A percentile compares a stretch with the other conserved stretches of the same genome.
These are phyloP conservation scores for Machimus rusticus DNA, from an alignment of 2,888 invertebrate genomes.

Conservation along the genomic window DNA sequence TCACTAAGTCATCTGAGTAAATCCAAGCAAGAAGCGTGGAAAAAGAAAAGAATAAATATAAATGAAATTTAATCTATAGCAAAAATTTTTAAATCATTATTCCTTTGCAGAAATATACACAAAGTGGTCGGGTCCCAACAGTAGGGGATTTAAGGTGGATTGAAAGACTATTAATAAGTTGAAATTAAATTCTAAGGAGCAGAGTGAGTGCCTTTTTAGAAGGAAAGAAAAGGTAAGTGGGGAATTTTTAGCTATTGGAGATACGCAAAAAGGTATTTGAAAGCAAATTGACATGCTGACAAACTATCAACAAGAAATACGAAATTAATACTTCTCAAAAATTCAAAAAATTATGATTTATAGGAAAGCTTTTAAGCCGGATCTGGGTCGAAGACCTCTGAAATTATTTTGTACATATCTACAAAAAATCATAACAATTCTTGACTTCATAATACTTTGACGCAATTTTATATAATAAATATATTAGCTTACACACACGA, in stretches of 20 bases:
- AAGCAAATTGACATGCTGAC: background rate
- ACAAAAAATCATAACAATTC: background rate
- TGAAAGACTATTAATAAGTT: background rate
- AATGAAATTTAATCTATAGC: background rate
- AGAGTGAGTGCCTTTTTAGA: background rate
- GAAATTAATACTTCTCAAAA: background rate
- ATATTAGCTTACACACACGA: background rate
- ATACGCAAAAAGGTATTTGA: background rate
- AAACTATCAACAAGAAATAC: background rate
- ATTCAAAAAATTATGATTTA: background rate
- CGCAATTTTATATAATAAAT: background rate
- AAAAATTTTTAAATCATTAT: background rate
- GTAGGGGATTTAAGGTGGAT: background rate
- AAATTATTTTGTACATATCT: background rate
- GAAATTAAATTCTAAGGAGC: background rate
- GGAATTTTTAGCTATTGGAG: background rate
- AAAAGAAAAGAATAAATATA: slow-evolving; percentile 19
- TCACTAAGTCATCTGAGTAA: slow-evolving; percentile 66
- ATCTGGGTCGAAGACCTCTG: background rate
- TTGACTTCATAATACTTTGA: background rate
- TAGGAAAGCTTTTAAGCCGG: background rate
- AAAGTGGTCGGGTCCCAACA: background rate
- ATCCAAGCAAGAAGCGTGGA: slow-evolving; percentile 9
- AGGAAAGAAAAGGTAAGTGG: background rate
- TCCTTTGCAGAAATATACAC: background rate